Percentiles rank a stretch among this genome's conserved stretches.
phyloP scores from a whole-genome alignment of 2,113 vertebrate genomes.

The Dicaeum eximium region DNA sequence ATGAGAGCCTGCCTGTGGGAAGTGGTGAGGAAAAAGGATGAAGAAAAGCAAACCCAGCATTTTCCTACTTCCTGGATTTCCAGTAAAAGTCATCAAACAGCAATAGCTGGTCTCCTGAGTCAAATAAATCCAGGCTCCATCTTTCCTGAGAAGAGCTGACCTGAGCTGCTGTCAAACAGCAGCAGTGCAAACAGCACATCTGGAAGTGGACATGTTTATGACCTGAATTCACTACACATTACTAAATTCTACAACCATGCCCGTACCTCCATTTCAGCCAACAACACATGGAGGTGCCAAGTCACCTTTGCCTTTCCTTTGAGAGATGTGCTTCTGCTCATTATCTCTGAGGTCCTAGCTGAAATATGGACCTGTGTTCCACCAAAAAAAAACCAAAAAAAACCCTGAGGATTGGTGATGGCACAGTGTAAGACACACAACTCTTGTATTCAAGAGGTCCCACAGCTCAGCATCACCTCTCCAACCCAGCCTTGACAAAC shows the following conservation, averaged over 20 bases:
- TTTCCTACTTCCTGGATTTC: not conserved
- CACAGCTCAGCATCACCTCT: not conserved
- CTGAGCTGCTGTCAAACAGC: not conserved
- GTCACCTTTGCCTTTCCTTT: not conserved
- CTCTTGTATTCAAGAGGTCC: not conserved
- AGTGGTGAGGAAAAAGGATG: not conserved
- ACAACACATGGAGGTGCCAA: fast-evolving
- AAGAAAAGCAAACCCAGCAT: not conserved
- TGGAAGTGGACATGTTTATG: not conserved
- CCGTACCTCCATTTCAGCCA: not conserved
- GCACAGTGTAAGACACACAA: not conserved
- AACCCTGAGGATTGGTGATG: not conserved
- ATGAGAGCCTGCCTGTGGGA: not conserved
- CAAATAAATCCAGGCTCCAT: not conserved
- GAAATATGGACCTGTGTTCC: not conserved
- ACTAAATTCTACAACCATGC: not conserved
- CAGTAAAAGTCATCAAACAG: not conserved
- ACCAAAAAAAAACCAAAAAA: not conserved
- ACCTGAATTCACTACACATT: not conserved
- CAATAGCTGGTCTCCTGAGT: not conserved
- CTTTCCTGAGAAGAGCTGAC: not conserved
- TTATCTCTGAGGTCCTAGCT: not conserved
- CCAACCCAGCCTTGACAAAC: not conserved
- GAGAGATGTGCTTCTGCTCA: not conserved
- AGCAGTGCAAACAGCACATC: not conserved